phyloP scores from a whole-genome alignment of 2,113 vertebrate genomes.

The Phalacrocorax carbo region DNA sequence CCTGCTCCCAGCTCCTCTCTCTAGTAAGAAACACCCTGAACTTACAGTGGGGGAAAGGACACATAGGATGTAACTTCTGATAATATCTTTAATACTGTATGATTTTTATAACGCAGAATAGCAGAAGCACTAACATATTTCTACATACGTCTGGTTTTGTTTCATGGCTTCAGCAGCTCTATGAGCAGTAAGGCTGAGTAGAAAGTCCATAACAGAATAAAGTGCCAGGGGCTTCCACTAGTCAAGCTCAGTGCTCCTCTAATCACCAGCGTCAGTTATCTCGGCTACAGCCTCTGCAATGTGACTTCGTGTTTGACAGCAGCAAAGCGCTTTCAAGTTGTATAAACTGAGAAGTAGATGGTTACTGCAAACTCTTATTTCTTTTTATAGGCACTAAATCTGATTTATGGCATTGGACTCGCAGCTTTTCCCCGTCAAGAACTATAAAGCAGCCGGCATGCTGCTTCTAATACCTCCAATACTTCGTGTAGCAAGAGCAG shows the following conservation, averaged over 20 bases:
- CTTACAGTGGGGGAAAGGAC: background rate
- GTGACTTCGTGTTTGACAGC: background rate
- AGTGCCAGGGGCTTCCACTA: background rate
- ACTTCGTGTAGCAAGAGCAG: background rate
- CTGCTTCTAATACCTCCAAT: background rate
- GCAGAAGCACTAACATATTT: background rate
- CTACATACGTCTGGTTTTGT: background rate
- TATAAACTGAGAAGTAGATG: background rate
- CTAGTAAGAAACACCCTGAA: background rate
- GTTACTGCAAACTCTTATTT: background rate
- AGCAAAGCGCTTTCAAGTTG: background rate
- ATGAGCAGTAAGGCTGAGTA: background rate
- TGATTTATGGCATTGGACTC: background rate
- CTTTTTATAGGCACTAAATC: background rate
- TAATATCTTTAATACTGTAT: rapidly evolving
- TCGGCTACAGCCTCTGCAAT: background rate
- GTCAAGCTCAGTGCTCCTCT: background rate
- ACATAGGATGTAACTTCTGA: background rate
- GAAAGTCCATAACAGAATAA: background rate
- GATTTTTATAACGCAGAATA: background rate
- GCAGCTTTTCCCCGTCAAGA: background rate
- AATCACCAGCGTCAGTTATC: background rate
- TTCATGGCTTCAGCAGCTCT: background rate
- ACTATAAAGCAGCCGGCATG: background rate
- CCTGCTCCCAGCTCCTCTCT: background rate